phyloP scores from a whole-genome alignment of 2,888 invertebrate genomes.

The Luperina nickerlii region DNA sequence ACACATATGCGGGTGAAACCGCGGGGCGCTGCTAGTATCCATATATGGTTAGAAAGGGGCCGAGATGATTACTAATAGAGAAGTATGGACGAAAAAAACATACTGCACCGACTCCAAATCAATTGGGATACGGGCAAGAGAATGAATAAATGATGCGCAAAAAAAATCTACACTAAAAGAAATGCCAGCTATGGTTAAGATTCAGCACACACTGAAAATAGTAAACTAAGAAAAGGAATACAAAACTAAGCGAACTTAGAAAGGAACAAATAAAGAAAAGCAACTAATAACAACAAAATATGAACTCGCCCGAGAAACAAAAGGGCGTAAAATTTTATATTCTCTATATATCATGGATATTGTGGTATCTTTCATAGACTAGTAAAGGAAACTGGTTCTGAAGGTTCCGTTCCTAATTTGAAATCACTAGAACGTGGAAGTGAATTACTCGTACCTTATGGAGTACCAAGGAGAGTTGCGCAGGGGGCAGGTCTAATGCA shows the following conservation, averaged over 20 bases:
- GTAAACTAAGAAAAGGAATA: conserved; percentile 34
- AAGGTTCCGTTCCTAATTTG: conserved; percentile 55
- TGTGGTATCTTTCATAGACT: conserved; percentile 11
- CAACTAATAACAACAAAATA: conserved; percentile 71
- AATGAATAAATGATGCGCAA: not conserved
- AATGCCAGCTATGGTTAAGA: not conserved
- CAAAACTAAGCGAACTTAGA: conserved; percentile 33
- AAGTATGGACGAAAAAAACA: too few species aligned
- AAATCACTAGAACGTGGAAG: conserved; percentile 16
- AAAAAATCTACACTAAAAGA: not conserved
- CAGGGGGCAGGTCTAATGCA: conserved; percentile 13
- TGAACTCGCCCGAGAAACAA: conserved; percentile 64
- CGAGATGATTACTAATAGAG: not conserved
- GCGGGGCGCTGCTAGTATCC: too few species aligned
- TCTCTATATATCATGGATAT: conserved; percentile 22
- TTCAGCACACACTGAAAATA: conserved; percentile 19
- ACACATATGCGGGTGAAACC: too few species aligned
- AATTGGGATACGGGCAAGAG: too few species aligned
- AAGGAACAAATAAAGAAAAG: conserved; percentile 56
- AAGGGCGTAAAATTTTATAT: conserved; percentile 73
- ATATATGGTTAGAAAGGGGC: not conserved
- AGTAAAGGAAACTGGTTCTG: conserved; percentile 13
- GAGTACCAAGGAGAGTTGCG: conserved; percentile 7
- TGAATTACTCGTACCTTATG: conserved; percentile 17
- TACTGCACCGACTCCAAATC: too few species aligned